Evolutionary conservation across 2,113 vertebrate genomes (phyloP), one percentile per base, ranked within the genome.

Genomic region (Forbesichthys agassizii): DNA sequence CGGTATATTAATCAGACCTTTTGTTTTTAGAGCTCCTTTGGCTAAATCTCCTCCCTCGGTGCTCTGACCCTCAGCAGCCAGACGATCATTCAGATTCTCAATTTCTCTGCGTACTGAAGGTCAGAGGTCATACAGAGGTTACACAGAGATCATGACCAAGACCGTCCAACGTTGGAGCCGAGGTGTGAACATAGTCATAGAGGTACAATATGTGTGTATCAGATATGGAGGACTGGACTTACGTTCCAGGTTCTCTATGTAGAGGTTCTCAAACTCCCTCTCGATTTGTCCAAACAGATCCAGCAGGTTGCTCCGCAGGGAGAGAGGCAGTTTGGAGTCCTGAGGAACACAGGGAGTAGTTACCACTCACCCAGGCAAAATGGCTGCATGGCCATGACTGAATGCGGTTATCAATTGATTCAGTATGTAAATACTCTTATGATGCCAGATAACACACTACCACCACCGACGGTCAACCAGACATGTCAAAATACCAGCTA

Each of bases 221-320:
- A 16, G 59, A 16, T 10, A 53, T 5, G 4, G 8, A 14, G 11
- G 13, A 14, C 6, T 2, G 9, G 10, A 96, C 96, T 96, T 80
- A 99, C 98, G 71, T 89, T 99, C 98, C 49, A 99, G 91, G 84
- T 99, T 99, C 92, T 99, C 98, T 65, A 99, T 93, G 91, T 99
- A 98, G 12, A 99, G 92, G 77, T 96, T 98, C 88, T 99, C 98
- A 93, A 99, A 99, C 78, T 99, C 98, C 69, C 97, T 92, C 75
- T 99, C 98, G 86, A 99, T 99, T 91, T 99, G 97, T 64, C 95
- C 96, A 89, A 99, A 99, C 78, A 99, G 93, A 79, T 99, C 98
- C 80, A 97, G 80, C 73, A 99, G 94, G 33, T 96, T 98, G 82
- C 90, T 96, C 76, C 96, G 94, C 80, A 99, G 86, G 33, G 96